A percentile compares a stretch with the other conserved stretches of the same genome.
phyloP scores from a whole-genome alignment of 2,888 invertebrate species.

The Andrena flavipes region DNA sequence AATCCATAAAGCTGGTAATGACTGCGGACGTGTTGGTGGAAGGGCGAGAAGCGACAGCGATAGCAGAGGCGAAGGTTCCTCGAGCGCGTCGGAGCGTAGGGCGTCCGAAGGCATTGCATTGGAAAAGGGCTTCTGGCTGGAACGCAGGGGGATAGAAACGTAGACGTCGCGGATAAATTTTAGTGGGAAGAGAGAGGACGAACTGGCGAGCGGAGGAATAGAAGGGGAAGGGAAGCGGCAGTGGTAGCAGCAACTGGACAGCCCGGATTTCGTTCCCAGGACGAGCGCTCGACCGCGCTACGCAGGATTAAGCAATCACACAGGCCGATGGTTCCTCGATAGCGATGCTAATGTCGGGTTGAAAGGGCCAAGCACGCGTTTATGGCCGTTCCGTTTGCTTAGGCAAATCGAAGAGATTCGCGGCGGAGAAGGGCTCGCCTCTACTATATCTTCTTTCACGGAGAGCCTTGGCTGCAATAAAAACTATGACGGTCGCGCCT shows the following conservation, averaged over 20 bases:
- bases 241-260: slow-evolving; percentile 55
- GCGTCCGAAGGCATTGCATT: background rate
- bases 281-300: slow-evolving; percentile 60
- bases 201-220: background rate
- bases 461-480: slow-evolving; percentile 60
- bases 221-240: background rate
- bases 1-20: slow-evolving; percentile 52
- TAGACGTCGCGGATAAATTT: background rate
- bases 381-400: slow-evolving; percentile 76
- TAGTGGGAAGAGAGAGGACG: background rate
- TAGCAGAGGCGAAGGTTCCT: background rate
- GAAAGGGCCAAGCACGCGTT: slow-evolving; percentile 72
- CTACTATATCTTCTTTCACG: slow-evolving; percentile 47
- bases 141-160: background rate
- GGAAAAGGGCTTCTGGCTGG: background rate
- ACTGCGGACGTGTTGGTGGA: slow-evolving; percentile 22
- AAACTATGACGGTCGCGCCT: slow-evolving; percentile 61
- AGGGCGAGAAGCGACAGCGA: background rate
- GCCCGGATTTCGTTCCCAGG: slow-evolving; percentile 72
- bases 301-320: slow-evolving; percentile 80
- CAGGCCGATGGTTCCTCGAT: slow-evolving; percentile 78
- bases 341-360: slow-evolving; percentile 80
- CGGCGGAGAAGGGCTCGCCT: slow-evolving; percentile 52
- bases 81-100: background rate
- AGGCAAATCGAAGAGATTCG: slow-evolving; percentile 73